phyloP scores from a whole-genome alignment of 2,113 vertebrate genomes.

The Sylvicapra grimmia region DNA sequence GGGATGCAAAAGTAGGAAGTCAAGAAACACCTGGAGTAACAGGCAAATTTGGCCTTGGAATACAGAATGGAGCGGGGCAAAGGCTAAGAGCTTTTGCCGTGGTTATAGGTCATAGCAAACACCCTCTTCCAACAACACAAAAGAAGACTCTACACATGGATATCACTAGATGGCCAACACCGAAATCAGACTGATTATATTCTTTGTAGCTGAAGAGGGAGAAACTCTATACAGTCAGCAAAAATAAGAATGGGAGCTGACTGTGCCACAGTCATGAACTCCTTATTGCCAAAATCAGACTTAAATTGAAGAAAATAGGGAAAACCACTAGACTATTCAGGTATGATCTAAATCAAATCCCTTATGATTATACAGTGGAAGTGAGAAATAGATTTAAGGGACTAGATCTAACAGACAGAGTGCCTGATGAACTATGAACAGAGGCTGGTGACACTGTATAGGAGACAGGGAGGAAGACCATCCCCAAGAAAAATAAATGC shows the following conservation, averaged over 20 bases:
- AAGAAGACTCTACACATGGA: not conserved
- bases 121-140: not conserved
- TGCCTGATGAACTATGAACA: not conserved
- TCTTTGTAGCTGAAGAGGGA: not conserved
- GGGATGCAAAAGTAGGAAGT: not conserved
- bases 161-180: not conserved
- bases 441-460: not conserved
- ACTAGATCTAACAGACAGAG: not conserved
- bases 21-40: not conserved
- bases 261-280: not conserved
- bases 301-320: not conserved
- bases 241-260: not conserved
- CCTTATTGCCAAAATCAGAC: not conserved
- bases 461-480: not conserved
- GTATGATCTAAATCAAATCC: not conserved
- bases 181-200: fast-evolving
- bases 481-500: not conserved
- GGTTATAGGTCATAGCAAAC: not conserved
- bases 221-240: not conserved
- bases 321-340: not conserved
- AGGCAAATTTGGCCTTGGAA: not conserved
- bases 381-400: not conserved
- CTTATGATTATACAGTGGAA: not conserved
- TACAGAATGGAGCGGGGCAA: not conserved
- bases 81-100: not conserved